A percentile compares a stretch with the other conserved stretches of the same genome.
These are phyloP conservation scores for Agrochola macilenta DNA, from an alignment of 2,888 invertebrate species.

Conservation along the genomic window DNA sequence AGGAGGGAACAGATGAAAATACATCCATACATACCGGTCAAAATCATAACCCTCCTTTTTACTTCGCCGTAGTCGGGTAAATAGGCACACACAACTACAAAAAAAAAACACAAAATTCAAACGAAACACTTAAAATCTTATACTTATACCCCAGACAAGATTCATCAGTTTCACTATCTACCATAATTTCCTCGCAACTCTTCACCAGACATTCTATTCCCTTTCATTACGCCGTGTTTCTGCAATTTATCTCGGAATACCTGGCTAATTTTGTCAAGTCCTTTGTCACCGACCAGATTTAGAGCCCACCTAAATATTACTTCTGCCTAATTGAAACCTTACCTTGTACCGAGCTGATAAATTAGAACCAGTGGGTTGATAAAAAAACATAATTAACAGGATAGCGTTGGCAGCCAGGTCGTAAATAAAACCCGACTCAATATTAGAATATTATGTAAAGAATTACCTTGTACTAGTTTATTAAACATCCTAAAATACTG, in stretches of 20 bases:
- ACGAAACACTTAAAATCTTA: neutral
- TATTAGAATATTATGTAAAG: conserved; percentile 59
- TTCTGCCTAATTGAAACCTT: conserved; percentile 64
- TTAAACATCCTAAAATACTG: conserved; percentile 35
- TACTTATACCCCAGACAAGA: conserved; percentile 15
- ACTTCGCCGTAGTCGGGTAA: neutral
- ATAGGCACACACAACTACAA: neutral
- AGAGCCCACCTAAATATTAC: conserved; percentile 61
- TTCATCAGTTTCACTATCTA: conserved; percentile 4
- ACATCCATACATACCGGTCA: too few relatives aligned
- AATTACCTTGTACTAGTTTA: conserved; percentile 48
- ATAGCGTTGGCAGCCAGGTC: conserved; percentile 35
- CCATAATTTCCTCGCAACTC: conserved; percentile 30
- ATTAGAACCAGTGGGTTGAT: conserved; percentile 47
- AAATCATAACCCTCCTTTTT: too few relatives aligned
- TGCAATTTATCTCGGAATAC: conserved; percentile 60
- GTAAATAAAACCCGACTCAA: conserved; percentile 63
- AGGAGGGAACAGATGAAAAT: too few relatives aligned
- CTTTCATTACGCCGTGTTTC: conserved; percentile 53
- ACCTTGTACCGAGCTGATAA: conserved; percentile 55
- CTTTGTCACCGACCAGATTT: conserved; percentile 63
- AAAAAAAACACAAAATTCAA: neutral
- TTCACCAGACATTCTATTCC: conserved; percentile 61
- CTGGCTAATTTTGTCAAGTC: conserved; percentile 64
- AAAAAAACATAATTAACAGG: conserved; percentile 64